Conservation (phyloP, 1,140 invertebrate genomes). For the Drosophila insularis region DNA sequence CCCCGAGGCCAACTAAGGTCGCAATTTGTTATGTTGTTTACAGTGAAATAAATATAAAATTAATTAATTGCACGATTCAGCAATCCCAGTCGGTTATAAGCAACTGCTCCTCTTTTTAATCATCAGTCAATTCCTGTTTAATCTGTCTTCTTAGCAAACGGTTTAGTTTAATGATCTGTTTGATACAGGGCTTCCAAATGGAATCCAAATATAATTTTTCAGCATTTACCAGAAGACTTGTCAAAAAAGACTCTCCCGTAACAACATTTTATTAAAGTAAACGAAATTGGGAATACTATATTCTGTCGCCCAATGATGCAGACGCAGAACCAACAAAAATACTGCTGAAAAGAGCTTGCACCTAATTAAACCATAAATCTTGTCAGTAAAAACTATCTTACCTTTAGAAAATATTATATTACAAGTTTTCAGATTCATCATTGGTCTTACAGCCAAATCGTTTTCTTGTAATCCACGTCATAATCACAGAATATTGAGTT, state of each 20-base stretch:
- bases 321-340: too few species aligned
- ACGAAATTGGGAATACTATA: too few species aligned
- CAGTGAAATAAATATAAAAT: constrained; percentile 42
- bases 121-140: not conserved
- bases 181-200: too few species aligned
- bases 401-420: not conserved
- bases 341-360: too few species aligned
- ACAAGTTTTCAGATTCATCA: not conserved
- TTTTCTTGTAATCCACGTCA: not conserved
- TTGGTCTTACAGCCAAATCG: not conserved
- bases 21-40: constrained; percentile 45
- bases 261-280: too few species aligned
- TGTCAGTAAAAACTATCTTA: not conserved
- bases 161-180: too few species aligned
- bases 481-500: not conserved
- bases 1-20: not conserved
- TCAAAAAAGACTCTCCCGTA: too few species aligned
- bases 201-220: too few species aligned
- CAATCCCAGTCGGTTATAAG: not conserved
- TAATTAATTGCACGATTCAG: not conserved
- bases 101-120: not conserved
- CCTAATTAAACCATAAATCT: too few species aligned
- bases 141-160: too few species aligned
- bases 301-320: too few species aligned
- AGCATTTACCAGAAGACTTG: too few species aligned